Conservation (phyloP, 2,113 vertebrate genomes). For the Festucalex cinctus region DNA sequence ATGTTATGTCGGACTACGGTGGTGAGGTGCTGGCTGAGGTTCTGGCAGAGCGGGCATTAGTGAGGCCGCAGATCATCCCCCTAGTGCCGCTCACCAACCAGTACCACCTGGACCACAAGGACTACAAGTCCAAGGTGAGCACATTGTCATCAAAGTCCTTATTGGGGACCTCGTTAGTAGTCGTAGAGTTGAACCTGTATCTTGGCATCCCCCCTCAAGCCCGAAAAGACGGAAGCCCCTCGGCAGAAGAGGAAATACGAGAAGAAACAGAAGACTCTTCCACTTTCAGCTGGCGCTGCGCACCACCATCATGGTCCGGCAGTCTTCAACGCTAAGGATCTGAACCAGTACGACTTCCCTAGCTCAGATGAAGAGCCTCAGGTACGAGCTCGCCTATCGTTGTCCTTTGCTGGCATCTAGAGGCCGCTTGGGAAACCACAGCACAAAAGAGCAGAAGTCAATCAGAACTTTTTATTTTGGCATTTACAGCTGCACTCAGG, state of each 20-base stretch:
- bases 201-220: conserved; percentile 60
- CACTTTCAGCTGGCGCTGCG: conserved; percentile 70
- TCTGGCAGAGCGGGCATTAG: conserved; percentile 87
- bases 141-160: background rate
- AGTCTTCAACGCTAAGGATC: conserved; percentile 93
- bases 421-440: background rate
- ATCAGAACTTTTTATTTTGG: background rate
- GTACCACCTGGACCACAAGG: conserved; percentile 88
- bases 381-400: conserved; percentile 59
- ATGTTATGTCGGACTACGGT: conserved; percentile 89
- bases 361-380: conserved; percentile 97
- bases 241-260: conserved; percentile 96
- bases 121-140: conserved; percentile 87
- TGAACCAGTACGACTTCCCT: conserved; percentile 99
- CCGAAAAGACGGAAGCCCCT: conserved; percentile 89
- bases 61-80: conserved; percentile 92
- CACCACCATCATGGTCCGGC: conserved; percentile 83
- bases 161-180: background rate
- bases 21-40: conserved; percentile 95
- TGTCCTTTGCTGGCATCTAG: background rate
- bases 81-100: conserved; percentile 88
- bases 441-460: background rate
- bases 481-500: conserved; percentile 77
- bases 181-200: background rate
- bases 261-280: conserved; percentile 92